Evolutionary conservation across 2,797 vertebrate genomes (phyloP).

Genomic region (Notolepis coatsorum): DNA sequence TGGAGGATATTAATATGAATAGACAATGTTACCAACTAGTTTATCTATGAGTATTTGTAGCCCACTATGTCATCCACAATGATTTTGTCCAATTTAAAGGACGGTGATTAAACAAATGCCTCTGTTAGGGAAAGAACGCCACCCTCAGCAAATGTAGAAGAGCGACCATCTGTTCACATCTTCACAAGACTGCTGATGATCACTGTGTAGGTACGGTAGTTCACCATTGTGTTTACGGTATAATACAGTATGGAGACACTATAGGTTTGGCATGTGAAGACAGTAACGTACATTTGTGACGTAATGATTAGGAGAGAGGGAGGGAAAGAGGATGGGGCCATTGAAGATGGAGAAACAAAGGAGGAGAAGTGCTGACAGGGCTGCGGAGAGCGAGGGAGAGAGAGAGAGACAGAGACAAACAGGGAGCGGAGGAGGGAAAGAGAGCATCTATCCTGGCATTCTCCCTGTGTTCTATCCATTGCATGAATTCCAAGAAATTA

Average conservation of each 20-base stretch:
- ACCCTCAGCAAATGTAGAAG: conserved; percentile 55
- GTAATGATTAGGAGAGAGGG: conserved; percentile 31
- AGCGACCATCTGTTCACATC: conserved; percentile 63
- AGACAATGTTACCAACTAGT: too few relatives aligned
- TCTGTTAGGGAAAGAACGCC: conserved; percentile 30
- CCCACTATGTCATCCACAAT: too few relatives aligned
- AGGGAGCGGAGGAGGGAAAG: conserved; percentile 37
- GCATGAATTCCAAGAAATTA: too few relatives aligned
- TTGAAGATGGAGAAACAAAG: conserved; percentile 33
- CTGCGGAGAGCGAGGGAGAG: conserved; percentile 29
- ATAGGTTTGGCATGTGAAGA: conserved; percentile 29
- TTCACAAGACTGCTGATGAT: conserved; percentile 63
- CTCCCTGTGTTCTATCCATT: too few relatives aligned
- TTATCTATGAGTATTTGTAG: too few relatives aligned
- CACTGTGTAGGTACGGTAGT: conserved; percentile 52
- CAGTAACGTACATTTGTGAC: conserved; percentile 29
- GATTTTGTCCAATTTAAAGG: too few relatives aligned
- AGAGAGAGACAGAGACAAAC: conserved; percentile 51
- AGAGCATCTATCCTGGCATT: too few relatives aligned
- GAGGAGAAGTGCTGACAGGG: conserved; percentile 52
- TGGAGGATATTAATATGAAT: too few relatives aligned
- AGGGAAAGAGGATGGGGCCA: conserved; percentile 11
- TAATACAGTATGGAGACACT: conserved; percentile 48
- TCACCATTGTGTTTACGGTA: conserved; percentile 60
- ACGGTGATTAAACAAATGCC: too few relatives aligned